Base-by-base conservation (phyloP, 1,140 invertebrate genomes). In the Episyrphus balteatus region DNA sequence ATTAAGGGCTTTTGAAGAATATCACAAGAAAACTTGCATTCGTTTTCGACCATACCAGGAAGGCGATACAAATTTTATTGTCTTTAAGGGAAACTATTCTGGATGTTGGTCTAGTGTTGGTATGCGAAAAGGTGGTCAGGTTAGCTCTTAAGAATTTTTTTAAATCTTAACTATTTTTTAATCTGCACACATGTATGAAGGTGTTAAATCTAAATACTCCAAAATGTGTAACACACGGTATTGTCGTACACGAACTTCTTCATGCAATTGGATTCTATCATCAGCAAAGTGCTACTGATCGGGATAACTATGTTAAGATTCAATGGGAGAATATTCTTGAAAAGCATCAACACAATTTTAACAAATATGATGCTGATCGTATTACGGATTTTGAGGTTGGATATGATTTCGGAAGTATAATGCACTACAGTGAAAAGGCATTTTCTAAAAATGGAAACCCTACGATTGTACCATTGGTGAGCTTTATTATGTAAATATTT, bases 91-190 rank as follows among this genome's bases (percentile, higher is more conserved):
- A 48, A 72, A 73, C 13, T 78, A 78, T 21, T 81, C 79, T 0
- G 88, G 88, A 11, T 92, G 88, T 62, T 89, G 84, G 83, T 86
- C 84, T 5, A 82, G 76, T 49, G 82, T 88, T 1, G 86, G 86
- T 0, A 71, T 74, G 18, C 66, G 71, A 3, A 71, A 75, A n/a
- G 72, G 75, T 8, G 64, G 64, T 0, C 83, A 84, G 55, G 69
- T 53, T n/a, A 33, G 42, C n/a, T 38, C 12, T n/a, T 8, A 17
- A 37, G 10, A 37, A 14, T 37, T 3, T 17, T 11, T 37, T 5
- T 11, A 37, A 3, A 37, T 5, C 13, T n/a, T n/a, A n/a, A n/a
- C n/a, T n/a, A 37, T 11, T 5, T 37, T 37, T 17, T 5, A 3
- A 37, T 37, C 3, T 37, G 36, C 11, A 14, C 36, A 37, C 11